A percentile compares a stretch with the other conserved stretches of the same genome.
Evolutionary conservation across 2,888 invertebrate genomes (phyloP).

Genomic region (Drosophila setosimentum): DNA sequence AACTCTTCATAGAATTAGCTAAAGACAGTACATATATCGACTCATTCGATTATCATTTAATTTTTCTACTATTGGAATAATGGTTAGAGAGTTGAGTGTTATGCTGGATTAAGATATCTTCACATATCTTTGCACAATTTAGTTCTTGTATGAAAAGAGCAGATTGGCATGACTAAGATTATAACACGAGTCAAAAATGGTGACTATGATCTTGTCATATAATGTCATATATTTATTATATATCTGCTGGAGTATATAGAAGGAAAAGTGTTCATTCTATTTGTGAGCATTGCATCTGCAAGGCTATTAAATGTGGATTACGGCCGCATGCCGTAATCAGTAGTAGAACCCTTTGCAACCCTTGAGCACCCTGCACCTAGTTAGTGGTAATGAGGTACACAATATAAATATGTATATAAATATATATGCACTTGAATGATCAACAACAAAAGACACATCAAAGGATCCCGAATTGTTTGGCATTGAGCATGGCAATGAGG

Average conservation of each 20-base stretch:
- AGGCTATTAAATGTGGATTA: slow-evolving; percentile 6
- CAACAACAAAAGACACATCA: slow-evolving; percentile 75
- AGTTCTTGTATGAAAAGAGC: neutral
- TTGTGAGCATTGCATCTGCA: slow-evolving; percentile 21
- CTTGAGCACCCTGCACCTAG: slow-evolving; percentile 62
- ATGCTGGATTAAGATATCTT: neutral
- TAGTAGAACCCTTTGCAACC: slow-evolving; percentile 6
- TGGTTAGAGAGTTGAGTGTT: neutral
- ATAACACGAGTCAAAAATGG: neutral
- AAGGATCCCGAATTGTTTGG: slow-evolving; percentile 83
- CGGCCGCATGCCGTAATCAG: slow-evolving; percentile 30
- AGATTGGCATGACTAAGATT: neutral
- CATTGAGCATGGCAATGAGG: slow-evolving; percentile 72
- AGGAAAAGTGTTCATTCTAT: neutral
- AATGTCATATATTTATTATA: neutral
- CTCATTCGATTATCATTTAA: neutral
- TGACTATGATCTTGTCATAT: neutral
- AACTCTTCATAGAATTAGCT: neutral
- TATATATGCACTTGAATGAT: slow-evolving; percentile 22
- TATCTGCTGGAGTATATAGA: neutral
- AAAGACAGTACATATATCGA: neutral
- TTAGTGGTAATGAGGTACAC: slow-evolving; percentile 52
- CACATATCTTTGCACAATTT: neutral
- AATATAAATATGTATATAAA: slow-evolving; percentile 20
- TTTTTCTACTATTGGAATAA: neutral